phyloP scores from a whole-genome alignment of 2,888 invertebrate genomes.

The Patella caerulea region DNA sequence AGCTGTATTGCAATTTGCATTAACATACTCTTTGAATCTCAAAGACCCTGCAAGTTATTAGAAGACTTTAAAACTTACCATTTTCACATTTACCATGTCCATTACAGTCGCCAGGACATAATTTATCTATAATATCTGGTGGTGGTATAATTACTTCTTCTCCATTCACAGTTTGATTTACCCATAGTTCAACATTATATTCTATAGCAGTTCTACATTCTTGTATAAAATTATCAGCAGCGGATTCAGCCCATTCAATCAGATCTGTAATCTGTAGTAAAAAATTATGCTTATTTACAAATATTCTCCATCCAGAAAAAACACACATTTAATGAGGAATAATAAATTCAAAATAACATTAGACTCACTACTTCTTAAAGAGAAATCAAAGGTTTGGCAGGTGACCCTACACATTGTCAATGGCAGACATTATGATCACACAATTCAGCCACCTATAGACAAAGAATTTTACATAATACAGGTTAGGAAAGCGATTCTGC shows the following conservation, averaged over 20 bases:
- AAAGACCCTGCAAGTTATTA: too few relatives aligned
- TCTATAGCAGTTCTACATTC: constrained; percentile 40
- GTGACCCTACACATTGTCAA: too few relatives aligned
- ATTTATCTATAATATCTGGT: constrained; percentile 34
- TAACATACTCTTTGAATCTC: too few relatives aligned
- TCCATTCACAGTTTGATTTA: constrained; percentile 28
- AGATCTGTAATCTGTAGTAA: constrained; percentile 39
- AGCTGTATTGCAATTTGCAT: too few relatives aligned
- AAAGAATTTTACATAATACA: too few relatives aligned
- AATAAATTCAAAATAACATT: too few relatives aligned
- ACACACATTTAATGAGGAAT: too few relatives aligned
- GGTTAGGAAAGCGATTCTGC: too few relatives aligned
- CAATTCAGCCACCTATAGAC: too few relatives aligned
- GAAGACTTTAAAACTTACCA: constrained; percentile 33
- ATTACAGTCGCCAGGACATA: constrained; percentile 50
- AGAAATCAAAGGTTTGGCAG: too few relatives aligned
- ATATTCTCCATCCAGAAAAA: background rate
- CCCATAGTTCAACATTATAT: constrained; percentile 39
- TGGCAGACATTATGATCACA: too few relatives aligned
- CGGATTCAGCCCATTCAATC: constrained; percentile 38
- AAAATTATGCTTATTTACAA: background rate
- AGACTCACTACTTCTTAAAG: too few relatives aligned
- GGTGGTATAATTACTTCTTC: constrained; percentile 31
- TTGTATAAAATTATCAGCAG: constrained; percentile 38
- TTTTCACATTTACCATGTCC: constrained; percentile 42